Percentiles rank a stretch among this genome's conserved stretches.
These are phyloP conservation scores for Eupithecia insigniata DNA, from an alignment of 2,888 invertebrate species.

Conservation along the genomic window DNA sequence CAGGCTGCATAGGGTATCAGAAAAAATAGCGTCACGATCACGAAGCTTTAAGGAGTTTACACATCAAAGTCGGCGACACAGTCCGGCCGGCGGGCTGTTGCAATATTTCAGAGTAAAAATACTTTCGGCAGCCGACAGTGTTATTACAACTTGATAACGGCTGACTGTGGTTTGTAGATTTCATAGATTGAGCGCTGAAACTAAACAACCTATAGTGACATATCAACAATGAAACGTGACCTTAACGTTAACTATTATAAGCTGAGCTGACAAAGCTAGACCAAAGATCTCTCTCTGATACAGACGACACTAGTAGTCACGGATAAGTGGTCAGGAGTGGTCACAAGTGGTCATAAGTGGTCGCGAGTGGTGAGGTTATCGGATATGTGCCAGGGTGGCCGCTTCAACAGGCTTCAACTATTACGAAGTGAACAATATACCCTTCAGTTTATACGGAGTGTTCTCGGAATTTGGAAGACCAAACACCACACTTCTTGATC, in stretches of 20 bases:
- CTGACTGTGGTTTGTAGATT: too few species aligned
- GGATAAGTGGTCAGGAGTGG: background rate
- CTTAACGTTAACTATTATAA: background rate
- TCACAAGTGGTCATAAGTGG: background rate
- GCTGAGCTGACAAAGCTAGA: background rate
- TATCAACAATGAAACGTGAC: background rate
- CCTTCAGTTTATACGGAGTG: background rate
- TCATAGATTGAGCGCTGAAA: too few species aligned
- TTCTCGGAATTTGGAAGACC: background rate
- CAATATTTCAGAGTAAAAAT: too few species aligned
- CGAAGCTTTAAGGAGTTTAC: too few species aligned
- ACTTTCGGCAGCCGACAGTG: too few species aligned
- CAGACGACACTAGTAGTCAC: background rate
- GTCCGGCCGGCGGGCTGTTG: too few species aligned
- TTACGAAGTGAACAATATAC: background rate
- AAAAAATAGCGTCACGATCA: too few species aligned
- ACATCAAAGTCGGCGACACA: too few species aligned
- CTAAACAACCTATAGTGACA: background rate
- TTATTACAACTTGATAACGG: too few species aligned
- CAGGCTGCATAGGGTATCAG: too few species aligned
- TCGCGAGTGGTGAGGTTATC: background rate
- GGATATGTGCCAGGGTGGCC: conserved; percentile 3
- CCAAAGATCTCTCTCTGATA: conserved; percentile 1
- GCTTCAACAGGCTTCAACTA: background rate
- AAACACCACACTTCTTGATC: background rate